Base-by-base conservation (phyloP, 1,140 invertebrate genomes). In the Zaprionus ornatus region DNA sequence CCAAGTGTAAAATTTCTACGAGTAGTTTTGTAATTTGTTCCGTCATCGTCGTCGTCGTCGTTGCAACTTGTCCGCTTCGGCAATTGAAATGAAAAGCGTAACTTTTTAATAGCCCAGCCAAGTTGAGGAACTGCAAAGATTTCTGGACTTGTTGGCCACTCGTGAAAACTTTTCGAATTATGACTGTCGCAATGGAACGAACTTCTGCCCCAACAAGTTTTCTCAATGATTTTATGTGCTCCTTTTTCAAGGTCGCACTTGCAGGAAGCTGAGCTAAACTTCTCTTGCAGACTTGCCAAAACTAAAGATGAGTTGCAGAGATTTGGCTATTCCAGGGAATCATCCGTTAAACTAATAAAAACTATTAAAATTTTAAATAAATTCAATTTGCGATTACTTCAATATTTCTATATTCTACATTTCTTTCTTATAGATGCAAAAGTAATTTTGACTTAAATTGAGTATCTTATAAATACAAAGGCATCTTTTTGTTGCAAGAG, bases 41-140 rank as follows among this genome's bases (percentile, higher is more conserved):
- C 40, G 40, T 45, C 37, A 15, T 40, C 37, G 15, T 40, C n/a
- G 37, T 37, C 4, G 27, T 32, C 9, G 29, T 29, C 67, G 57
- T 57, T 61, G 57, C 79, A 79, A 78, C 74, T 82, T 72, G 45
- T 55, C 59, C 59, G 35, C 62, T 54, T 21, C 25, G 48, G 48
- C 72, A 88, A 90, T 90, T 90, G 80, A 88, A 88, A 88, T 84
- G 75, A 73, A 75, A 88, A 70, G 82, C 77, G 72, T 71, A 88
- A 88, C 84, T 88, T 88, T 90, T 88, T 90, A 88, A 90, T 88
- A 86, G 85, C 80, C 71, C 42, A 27, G 64, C 35, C 27, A 77
- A 74, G 71, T 84, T 74, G 69, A 63, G 57, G 29, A 74, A 78
- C 67, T 77, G 42, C 63, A 48, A 45, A 60, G 60, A 69, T 67